Evolutionary conservation across 1,140 invertebrate genomes (phyloP), one percentile per base, ranked within the genome.

Genomic region (Anadara kagoshimensis): DNA sequence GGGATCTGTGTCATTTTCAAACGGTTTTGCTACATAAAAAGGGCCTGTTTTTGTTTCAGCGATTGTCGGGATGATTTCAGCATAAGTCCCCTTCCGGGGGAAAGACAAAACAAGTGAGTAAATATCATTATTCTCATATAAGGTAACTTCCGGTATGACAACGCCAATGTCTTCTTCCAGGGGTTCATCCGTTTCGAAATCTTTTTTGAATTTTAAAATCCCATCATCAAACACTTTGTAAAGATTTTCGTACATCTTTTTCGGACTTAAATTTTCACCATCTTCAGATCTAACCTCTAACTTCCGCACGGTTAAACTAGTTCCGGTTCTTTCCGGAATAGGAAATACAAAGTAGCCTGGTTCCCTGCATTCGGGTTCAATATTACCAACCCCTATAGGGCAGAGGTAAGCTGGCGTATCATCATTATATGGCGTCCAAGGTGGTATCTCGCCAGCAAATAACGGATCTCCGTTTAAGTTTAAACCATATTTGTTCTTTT

Each of bases 21-120:
- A 78, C 20, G 78, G 75, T 53, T 75, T 76, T 49, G 69, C 70
- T 0, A 80, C 70, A 58, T 73, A 78, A 54, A 74, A 66, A 7
- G 80, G 78, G 10, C 76, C 74, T 18, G 71, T 67, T 3, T 73
- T 57, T 3, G 75, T 70, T 16, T 73, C 47, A 53, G 69, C 71
- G 8, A 81, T 73, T n/a, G 74, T 68, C 5, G 79, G 79, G 16
- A 81, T 69, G 20, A 78, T 45, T 45, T 78, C 74, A 10, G 73
- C 68, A 56, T 69, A 57, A 7, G 45, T 69, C 20, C 70, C 73
- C 43, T 69, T 73, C 49, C 41, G 75, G 54, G 62, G 53, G 67
- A 54, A 44, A 41, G 70, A 59, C 2, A 81, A 51, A 44, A 81
- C 49, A 62, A 71, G 71, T 8, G 76, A 16, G 16, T 75, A 75